A percentile compares a stretch with the other conserved stretches of the same genome.
These are phyloP conservation scores for Parthenolecanium corni DNA, from an alignment of 2,888 invertebrate genomes.

Conservation along the genomic window DNA sequence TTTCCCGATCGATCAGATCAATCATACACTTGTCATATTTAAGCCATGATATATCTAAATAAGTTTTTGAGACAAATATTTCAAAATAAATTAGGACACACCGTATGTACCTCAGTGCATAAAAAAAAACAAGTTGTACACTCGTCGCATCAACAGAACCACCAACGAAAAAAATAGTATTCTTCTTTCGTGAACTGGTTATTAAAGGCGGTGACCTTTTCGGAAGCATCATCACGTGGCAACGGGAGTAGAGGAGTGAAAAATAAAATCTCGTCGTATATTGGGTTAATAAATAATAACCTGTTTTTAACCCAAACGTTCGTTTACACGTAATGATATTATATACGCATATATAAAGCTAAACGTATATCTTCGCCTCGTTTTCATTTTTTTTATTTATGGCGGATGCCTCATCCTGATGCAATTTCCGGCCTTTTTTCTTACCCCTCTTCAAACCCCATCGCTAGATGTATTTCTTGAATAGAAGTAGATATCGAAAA, in stretches of 20 bases:
- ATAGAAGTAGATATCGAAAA: no score
- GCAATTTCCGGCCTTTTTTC: neutral
- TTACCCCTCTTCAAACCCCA: neutral
- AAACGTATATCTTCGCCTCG: neutral
- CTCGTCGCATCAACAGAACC: no score
- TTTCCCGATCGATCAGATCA: no score
- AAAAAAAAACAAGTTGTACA: no score
- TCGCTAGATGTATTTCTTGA: no score
- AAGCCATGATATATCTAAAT: no score
- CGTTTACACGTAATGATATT: neutral
- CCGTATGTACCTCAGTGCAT: no score
- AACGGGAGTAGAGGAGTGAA: no score
- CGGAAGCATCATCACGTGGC: neutral
- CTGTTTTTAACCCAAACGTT: constrained; percentile 9
- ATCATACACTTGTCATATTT: no score
- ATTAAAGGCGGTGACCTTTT: constrained; percentile 1
- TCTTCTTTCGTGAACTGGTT: neutral
- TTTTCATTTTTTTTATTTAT: neutral
- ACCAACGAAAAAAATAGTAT: no score
- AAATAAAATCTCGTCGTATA: neutral
- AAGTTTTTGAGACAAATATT: no score
- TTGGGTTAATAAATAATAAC: constrained; percentile 13
- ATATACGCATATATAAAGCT: neutral
- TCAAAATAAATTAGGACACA: no score
- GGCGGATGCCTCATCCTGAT: neutral